Evolutionary conservation across 1,140 invertebrate genomes (phyloP).

Genomic region (Whitmania pigra): DNA sequence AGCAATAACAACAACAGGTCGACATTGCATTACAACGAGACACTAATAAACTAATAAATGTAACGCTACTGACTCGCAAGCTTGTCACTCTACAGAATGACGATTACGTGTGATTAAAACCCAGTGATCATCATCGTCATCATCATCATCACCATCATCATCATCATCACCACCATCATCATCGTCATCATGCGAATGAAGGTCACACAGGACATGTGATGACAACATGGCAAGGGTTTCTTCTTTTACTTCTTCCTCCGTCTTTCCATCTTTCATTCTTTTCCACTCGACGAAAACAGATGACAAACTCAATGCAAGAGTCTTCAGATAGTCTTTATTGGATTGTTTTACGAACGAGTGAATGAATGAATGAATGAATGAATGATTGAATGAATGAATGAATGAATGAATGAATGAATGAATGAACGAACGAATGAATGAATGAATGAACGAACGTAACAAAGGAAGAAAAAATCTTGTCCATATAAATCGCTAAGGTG

Average conservation of each 20-base stretch:
- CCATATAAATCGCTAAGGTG: too few species aligned
- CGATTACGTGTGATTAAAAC: too few species aligned
- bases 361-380: constrained; percentile 8
- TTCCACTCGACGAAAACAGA: background rate
- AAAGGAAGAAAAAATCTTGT: background rate
- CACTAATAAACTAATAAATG: background rate
- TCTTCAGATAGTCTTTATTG: background rate
- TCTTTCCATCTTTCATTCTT: too few species aligned
- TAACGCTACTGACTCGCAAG: too few species aligned
- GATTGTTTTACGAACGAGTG: background rate
- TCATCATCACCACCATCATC: too few species aligned
- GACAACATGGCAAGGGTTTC: background rate
- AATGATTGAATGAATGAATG: background rate
- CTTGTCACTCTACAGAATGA: too few species aligned
- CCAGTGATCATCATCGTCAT: too few species aligned
- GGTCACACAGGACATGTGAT: background rate
- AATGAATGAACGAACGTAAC: background rate
- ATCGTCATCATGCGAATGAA: too few species aligned
- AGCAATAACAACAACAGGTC: background rate
- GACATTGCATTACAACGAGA: background rate
- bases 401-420: background rate
- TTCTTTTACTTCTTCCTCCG: too few species aligned
- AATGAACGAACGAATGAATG: background rate
- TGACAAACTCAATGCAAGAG: background rate
- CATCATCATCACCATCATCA: too few species aligned